Conservation (phyloP, 2,113 vertebrate species). For the Leiothrix lutea region DNA sequence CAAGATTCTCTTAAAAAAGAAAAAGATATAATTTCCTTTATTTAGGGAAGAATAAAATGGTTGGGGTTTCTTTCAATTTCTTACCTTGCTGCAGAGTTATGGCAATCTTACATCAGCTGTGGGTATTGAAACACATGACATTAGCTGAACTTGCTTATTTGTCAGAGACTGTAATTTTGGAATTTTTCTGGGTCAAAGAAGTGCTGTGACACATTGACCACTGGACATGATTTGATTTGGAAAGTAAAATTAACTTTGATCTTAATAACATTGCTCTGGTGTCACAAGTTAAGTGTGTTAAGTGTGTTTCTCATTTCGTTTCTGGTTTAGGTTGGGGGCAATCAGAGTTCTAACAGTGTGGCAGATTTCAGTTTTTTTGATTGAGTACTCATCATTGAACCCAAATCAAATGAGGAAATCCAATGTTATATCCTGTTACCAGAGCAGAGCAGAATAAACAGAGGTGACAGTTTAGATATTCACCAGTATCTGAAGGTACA, state of each 20-base stretch:
- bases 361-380: not conserved
- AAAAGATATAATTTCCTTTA: not conserved
- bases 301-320: not conserved
- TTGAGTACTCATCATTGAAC: not conserved
- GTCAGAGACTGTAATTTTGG: not conserved
- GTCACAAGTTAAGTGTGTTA: not conserved
- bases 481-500: not conserved
- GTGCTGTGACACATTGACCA: not conserved
- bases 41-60: not conserved
- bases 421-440: not conserved
- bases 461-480: not conserved
- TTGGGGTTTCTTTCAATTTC: not conserved
- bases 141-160: not conserved
- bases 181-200: not conserved
- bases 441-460: not conserved
- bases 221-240: not conserved
- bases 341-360: not conserved
- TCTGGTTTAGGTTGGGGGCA: not conserved
- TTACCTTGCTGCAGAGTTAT: not conserved
- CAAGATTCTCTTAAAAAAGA: not conserved
- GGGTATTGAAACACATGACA: not conserved
- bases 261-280: not conserved
- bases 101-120: not conserved
- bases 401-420: not conserved
- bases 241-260: not conserved